Evolutionary conservation across 64 coral and sea anemone species (phyloP).

Genomic region (Montipora foliosa): DNA sequence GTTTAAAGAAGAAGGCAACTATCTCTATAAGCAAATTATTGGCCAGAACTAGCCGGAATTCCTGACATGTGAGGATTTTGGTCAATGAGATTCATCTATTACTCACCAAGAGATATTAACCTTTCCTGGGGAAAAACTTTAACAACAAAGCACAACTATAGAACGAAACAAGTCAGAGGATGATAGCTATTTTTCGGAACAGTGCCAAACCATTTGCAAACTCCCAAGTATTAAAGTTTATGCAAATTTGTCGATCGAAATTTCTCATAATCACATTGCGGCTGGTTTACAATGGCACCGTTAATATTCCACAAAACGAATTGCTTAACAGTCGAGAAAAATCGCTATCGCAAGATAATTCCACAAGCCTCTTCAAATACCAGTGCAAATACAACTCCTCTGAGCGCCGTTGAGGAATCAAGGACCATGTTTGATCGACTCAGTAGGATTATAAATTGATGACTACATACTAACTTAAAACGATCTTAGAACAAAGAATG

Average conservation of each 20-base stretch:
- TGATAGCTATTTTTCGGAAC: too few relatives aligned
- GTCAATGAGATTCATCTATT: too few relatives aligned
- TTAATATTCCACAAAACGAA: neutral
- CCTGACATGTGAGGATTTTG: too few relatives aligned
- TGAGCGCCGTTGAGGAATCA: too few relatives aligned
- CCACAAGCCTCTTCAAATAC: neutral
- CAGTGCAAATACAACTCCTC: neutral
- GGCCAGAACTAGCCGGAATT: too few relatives aligned
- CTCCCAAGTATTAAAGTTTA: neutral
- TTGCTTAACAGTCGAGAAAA: too few relatives aligned
- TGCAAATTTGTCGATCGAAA: neutral
- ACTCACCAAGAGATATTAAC: too few relatives aligned
- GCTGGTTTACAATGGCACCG: neutral
- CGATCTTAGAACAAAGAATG: neutral
- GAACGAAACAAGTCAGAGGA: too few relatives aligned
- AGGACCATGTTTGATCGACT: neutral
- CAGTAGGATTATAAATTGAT: neutral
- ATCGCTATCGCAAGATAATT: neutral
- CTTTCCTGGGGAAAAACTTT: neutral
- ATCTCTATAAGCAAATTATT: too few relatives aligned
- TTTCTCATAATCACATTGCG: neutral
- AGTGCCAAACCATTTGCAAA: too few relatives aligned
- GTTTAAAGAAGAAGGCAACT: too few relatives aligned
- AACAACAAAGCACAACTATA: neutral
- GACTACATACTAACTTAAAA: too few relatives aligned